Conservation (phyloP, 2,888 invertebrate species). For the Lordiphosa fenestrarum region DNA sequence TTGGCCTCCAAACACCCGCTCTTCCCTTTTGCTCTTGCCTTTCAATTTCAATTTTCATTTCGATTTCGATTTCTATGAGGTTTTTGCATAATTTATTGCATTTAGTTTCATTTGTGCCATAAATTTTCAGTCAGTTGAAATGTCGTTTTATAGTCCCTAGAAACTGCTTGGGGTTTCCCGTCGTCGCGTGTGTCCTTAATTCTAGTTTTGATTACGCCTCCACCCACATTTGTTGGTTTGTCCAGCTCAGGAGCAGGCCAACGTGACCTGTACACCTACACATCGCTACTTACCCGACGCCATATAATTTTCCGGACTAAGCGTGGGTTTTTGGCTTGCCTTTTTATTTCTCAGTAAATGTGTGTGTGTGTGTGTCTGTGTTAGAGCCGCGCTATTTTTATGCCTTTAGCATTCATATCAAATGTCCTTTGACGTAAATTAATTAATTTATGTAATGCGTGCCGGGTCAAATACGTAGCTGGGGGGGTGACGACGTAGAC, state of each 20-base stretch:
- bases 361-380: conserved; percentile 10
- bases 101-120: conserved; percentile 56
- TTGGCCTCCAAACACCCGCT: background rate
- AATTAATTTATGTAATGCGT: conserved; percentile 60
- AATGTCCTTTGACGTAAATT: conserved; percentile 72
- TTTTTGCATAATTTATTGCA: conserved; percentile 71
- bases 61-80: conserved; percentile 23
- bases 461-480: conserved; percentile 3
- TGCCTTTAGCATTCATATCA: conserved; percentile 46
- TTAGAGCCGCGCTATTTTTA: conserved; percentile 40
- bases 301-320: conserved; percentile 12
- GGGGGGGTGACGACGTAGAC: too few relatives aligned
- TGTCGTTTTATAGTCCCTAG: conserved; percentile 1
- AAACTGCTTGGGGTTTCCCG: conserved; percentile 1
- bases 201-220: conserved; percentile 58
- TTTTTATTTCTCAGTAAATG: conserved; percentile 1
- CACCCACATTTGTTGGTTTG: conserved; percentile 5
- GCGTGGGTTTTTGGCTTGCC: conserved; percentile 11
- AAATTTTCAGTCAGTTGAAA: conserved; percentile 43
- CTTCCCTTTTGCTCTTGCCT: conserved; percentile 12
- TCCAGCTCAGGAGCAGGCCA: conserved; percentile 30
- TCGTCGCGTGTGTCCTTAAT: conserved; percentile 69
- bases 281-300: conserved; percentile 6
- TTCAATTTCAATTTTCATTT: conserved; percentile 37
- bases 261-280: conserved; percentile 18